Percentiles rank a stretch among this genome's conserved stretches.
These are phyloP conservation scores for Parochlus steinenii DNA, from an alignment of 2,888 invertebrate species.

Conservation along the genomic window DNA sequence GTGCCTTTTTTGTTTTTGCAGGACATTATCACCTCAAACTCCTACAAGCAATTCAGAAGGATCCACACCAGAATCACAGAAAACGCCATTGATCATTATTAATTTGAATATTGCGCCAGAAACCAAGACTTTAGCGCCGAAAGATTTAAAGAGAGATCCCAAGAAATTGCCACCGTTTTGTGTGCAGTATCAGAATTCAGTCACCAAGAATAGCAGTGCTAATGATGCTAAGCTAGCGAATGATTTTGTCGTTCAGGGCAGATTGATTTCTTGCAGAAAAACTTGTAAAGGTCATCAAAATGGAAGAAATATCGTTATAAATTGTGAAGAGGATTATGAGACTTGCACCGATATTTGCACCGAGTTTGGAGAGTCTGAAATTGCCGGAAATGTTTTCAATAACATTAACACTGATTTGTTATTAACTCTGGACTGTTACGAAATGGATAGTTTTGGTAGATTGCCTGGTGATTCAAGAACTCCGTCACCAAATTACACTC, in stretches of 20 bases:
- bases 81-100: conserved; percentile 9
- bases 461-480: conserved; percentile 8
- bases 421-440: conserved; percentile 9
- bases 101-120: conserved; percentile 9
- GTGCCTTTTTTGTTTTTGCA: too few species aligned
- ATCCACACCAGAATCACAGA: conserved; percentile 2
- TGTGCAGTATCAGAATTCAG: conserved; percentile 9
- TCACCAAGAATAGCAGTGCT: neutral
- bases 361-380: neutral
- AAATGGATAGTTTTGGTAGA: conserved; percentile 12
- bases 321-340: conserved; percentile 9
- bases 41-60: conserved; percentile 9
- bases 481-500: conserved; percentile 7
- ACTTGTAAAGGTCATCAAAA: conserved; percentile 1
- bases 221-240: conserved; percentile 6
- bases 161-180: conserved; percentile 12
- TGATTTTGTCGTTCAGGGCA: conserved; percentile 11
- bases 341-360: conserved; percentile 4
- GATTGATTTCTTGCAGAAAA: conserved; percentile 6
- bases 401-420: conserved; percentile 12
- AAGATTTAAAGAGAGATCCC: neutral
- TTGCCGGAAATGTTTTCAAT: conserved; percentile 6
- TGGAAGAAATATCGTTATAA: conserved; percentile 7
- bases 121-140: conserved; percentile 9
- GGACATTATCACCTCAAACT: conserved; percentile 11